A percentile compares a stretch with the other conserved stretches of the same genome.
Evolutionary conservation across 2,888 invertebrate genomes (phyloP).

Genomic region (Achlya flavicornis): DNA sequence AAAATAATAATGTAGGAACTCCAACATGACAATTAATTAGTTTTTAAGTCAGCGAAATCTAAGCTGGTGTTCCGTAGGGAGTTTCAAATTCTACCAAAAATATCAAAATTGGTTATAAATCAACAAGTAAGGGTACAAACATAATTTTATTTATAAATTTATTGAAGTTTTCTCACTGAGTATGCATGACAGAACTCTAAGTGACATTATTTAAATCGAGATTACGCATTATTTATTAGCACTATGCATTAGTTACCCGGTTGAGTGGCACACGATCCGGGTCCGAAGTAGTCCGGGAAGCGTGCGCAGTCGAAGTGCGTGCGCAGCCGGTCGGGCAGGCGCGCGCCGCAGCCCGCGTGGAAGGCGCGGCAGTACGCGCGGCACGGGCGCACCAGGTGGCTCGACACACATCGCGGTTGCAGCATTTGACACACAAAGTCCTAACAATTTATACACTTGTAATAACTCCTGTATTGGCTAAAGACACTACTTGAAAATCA

Average conservation of each 20-base stretch:
- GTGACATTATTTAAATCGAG: neutral
- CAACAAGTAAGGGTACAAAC: no score
- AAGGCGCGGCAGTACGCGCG: constrained; percentile 93
- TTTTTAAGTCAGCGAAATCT: no score
- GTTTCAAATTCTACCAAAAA: no score
- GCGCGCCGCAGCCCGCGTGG: constrained; percentile 91
- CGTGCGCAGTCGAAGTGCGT: constrained; percentile 90
- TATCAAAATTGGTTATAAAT: no score
- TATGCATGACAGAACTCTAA: neutral
- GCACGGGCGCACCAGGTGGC: constrained; percentile 88
- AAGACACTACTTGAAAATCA: no score
- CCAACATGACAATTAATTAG: no score
- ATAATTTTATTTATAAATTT: no score
- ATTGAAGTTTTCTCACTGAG: no score
- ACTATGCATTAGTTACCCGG: constrained; percentile 83
- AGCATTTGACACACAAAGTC: constrained; percentile 94
- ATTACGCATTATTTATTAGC: neutral
- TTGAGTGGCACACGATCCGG: constrained; percentile 89
- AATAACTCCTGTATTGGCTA: no score
- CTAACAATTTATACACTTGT: constrained; percentile 35
- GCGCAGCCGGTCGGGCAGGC: constrained; percentile 88
- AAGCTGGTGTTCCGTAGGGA: no score
- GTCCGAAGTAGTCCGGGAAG: constrained; percentile 91
- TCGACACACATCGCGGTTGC: constrained; percentile 90
- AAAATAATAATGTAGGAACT: no score